Percentiles rank a stretch among this genome's conserved stretches.
phyloP scores from a whole-genome alignment of 2,888 invertebrate genomes.

The Andrena trimmerana region DNA sequence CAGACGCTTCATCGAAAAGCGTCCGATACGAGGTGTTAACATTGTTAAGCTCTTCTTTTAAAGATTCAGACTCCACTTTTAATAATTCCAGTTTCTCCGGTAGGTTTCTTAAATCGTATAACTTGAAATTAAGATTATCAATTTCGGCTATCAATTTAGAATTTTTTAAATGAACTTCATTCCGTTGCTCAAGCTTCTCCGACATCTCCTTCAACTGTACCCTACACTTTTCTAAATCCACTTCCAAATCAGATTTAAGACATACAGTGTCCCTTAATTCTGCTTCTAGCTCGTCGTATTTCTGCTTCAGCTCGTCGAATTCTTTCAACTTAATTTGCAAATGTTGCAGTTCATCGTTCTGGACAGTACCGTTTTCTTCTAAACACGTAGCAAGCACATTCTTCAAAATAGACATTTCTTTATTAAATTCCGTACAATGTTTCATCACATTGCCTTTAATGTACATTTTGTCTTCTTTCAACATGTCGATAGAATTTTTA shows the following conservation, averaged over 20 bases:
- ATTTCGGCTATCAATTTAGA: slow-evolving; percentile 75
- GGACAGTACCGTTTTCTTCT: slow-evolving; percentile 32
- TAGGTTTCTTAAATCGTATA: slow-evolving; percentile 67
- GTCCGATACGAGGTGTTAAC: slow-evolving; percentile 32
- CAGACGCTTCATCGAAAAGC: slow-evolving; percentile 44
- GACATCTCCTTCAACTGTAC: slow-evolving; percentile 56
- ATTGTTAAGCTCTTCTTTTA: slow-evolving; percentile 41
- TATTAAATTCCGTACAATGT: slow-evolving; percentile 51
- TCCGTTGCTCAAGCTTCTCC: slow-evolving; percentile 57
- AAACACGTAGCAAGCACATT: slow-evolving; percentile 45
- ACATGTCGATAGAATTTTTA: slow-evolving; percentile 59
- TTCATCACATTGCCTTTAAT: slow-evolving; percentile 65
- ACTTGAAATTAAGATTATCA: slow-evolving; percentile 73
- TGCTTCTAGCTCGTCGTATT: slow-evolving; percentile 37
- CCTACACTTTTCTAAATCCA: slow-evolving; percentile 54
- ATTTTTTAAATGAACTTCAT: slow-evolving; percentile 68
- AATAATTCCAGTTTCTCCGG: slow-evolving; percentile 46
- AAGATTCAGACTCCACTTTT: slow-evolving; percentile 46
- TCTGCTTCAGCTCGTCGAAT: slow-evolving; percentile 41
- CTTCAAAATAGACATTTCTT: slow-evolving; percentile 57
- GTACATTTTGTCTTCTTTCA: slow-evolving; percentile 71
- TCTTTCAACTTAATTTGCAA: slow-evolving; percentile 39
- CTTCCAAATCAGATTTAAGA: slow-evolving; percentile 49
- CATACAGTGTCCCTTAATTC: slow-evolving; percentile 41
- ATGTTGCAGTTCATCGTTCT: slow-evolving; percentile 28